phyloP scores from a whole-genome alignment of 2,113 vertebrate genomes.

The Caranx ignobilis region DNA sequence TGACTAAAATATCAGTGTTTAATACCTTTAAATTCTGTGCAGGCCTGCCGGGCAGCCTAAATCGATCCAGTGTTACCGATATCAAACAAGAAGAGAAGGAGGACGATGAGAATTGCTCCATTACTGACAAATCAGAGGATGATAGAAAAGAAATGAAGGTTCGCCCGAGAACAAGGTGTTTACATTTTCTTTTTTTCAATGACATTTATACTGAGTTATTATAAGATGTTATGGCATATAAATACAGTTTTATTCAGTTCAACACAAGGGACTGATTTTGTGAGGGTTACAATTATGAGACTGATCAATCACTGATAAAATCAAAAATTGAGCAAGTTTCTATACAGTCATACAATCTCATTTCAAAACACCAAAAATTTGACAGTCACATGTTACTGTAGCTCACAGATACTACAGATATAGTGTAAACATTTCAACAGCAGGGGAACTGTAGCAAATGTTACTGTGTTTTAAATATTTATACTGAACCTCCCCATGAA shows the following conservation, averaged over 20 bases:
- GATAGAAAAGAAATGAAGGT: slow-evolving; percentile 92
- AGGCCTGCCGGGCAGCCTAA: slow-evolving; percentile 83
- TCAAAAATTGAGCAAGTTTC: not conserved
- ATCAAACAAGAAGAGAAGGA: slow-evolving; percentile 94
- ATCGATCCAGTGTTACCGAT: slow-evolving; percentile 79
- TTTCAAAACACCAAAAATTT: no score
- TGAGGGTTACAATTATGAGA: not conserved
- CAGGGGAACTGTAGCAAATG: no score
- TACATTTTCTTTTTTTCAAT: slow-evolving; percentile 31
- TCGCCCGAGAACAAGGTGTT: slow-evolving; percentile 90
- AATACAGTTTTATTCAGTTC: not conserved
- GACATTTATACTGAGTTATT: not conserved
- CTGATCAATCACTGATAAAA: not conserved
- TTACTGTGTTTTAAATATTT: not conserved
- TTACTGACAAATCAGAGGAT: slow-evolving; percentile 91
- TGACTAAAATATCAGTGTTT: not conserved
- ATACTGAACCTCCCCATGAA: not conserved
- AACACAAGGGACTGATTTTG: not conserved
- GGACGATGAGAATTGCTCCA: slow-evolving; percentile 91
- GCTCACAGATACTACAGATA: not conserved
- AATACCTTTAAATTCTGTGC: slow-evolving; percentile 4
- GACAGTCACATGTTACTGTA: not conserved
- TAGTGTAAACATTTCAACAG: not conserved
- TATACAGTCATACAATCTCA: not conserved
- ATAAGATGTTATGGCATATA: not conserved